These are phyloP conservation scores for Rhodinocichla rosea DNA, from an alignment of 2,113 vertebrate genomes.

Conservation along the genomic window DNA sequence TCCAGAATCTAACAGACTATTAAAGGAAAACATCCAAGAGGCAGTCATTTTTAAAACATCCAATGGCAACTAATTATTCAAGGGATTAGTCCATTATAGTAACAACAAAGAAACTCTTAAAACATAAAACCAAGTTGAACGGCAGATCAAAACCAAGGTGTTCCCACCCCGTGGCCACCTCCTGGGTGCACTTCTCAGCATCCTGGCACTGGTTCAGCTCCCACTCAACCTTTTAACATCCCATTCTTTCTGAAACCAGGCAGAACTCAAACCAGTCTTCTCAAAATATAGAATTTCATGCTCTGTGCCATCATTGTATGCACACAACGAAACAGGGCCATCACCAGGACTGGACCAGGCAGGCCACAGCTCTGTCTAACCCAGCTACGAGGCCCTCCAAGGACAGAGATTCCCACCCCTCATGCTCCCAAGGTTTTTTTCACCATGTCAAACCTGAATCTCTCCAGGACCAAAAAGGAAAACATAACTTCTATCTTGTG, in stretches of 20 bases:
- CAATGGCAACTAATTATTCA: slow-evolving; percentile 43
- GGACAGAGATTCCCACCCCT: background rate
- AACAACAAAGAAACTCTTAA: slow-evolving; percentile 46
- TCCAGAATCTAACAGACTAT: slow-evolving; percentile 37
- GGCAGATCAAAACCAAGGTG: slow-evolving; percentile 42
- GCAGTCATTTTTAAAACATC: slow-evolving; percentile 22
- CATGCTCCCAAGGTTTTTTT: background rate
- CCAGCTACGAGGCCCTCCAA: background rate
- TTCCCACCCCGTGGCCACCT: background rate
- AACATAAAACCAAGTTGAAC: background rate
- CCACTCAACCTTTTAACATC: background rate
- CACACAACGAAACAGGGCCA: background rate
- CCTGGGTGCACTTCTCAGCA: background rate
- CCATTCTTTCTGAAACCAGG: background rate
- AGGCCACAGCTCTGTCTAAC: background rate
- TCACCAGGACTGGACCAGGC: background rate
- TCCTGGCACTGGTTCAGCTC: background rate
- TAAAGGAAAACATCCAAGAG: slow-evolving; percentile 43
- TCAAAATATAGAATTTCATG: background rate
- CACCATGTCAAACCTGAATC: background rate
- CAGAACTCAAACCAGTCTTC: background rate
- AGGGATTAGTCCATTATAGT: slow-evolving; percentile 23
- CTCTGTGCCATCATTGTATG: background rate
- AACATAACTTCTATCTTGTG: background rate
- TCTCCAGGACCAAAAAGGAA: background rate